phyloP scores from a whole-genome alignment of 2,113 vertebrate species.

The Atrichornis clamosus region DNA sequence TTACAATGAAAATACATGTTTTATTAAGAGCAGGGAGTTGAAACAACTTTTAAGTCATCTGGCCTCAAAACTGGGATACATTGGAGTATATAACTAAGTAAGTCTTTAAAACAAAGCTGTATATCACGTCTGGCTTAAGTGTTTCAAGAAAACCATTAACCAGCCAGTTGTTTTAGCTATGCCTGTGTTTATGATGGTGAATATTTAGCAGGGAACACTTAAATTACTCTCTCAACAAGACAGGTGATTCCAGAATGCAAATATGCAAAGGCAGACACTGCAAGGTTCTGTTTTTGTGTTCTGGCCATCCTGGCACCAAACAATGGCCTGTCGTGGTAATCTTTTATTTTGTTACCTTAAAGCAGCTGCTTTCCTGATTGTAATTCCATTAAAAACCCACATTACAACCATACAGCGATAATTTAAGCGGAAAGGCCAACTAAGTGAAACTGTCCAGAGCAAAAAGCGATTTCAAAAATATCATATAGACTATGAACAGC shows the following conservation, averaged over 20 bases:
- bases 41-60: background rate
- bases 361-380: conserved; percentile 51
- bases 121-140: background rate
- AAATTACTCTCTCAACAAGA: background rate
- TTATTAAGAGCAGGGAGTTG: background rate
- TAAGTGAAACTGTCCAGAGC: background rate
- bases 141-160: background rate
- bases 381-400: conserved; percentile 38
- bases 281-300: background rate
- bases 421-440: background rate
- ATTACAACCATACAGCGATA: conserved; percentile 8
- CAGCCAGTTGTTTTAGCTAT: background rate
- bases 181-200: background rate
- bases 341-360: conserved; percentile 59
- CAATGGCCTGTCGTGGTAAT: conserved; percentile 9
- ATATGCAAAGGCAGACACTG: background rate
- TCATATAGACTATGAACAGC: background rate
- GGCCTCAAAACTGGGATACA: background rate
- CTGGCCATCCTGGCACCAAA: background rate
- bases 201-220: background rate
- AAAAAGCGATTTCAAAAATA: background rate
- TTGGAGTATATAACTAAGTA: background rate
- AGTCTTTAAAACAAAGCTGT: background rate
- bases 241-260: background rate
- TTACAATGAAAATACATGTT: background rate